Base-by-base conservation (phyloP, 1,140 invertebrate genomes). In the Drosophila funebris region DNA sequence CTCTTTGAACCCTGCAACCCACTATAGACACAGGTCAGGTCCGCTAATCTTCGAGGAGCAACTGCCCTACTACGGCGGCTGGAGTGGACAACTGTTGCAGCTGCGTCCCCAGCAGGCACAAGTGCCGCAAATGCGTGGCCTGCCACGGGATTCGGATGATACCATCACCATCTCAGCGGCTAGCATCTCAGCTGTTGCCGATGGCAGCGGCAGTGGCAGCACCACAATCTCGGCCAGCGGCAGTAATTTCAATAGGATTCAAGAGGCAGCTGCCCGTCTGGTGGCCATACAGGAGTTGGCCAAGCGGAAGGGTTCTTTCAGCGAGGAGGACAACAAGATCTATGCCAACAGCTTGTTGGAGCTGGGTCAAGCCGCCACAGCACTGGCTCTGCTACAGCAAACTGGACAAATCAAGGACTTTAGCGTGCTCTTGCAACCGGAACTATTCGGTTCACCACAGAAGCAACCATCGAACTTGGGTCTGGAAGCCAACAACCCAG, bases 51-150 rank as follows among this genome's bases (percentile, higher is more conserved):
- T 67, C 52, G 81, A 84, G 69, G 77, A 84, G 37, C 77, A 74
- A 22, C 33, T 72, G 69, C 82, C 81, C n/a, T 95, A 94, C 88
- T 95, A 95, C 75, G 95, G 95, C 3, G 95, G 95, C 18, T 93
- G 93, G 0, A 94, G 94, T 74, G 95, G 95, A 1, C 76, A 83
- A 39, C 43, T 83, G 11, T 36, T 87, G 20, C 78, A 78, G 61
- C 41, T 87, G 63, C 82, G 64, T n/a, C 78, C 84, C 6, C 83
- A 88, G 29, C 20, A 71, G 71, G 70, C 60, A 57, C 52, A 69
- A 18, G 27, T 82, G 58, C 69, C 73, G 3, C 76, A 90, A 7
- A 5, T 73, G 27, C 63, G 78, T 5, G 67, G 63, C 3, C 29
- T 68, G 2, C 54, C 63, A 8, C 44, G 73, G 14, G 85, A 90